phyloP scores from a whole-genome alignment of 2,888 invertebrate genomes.

The Ametastegia equiseti region DNA sequence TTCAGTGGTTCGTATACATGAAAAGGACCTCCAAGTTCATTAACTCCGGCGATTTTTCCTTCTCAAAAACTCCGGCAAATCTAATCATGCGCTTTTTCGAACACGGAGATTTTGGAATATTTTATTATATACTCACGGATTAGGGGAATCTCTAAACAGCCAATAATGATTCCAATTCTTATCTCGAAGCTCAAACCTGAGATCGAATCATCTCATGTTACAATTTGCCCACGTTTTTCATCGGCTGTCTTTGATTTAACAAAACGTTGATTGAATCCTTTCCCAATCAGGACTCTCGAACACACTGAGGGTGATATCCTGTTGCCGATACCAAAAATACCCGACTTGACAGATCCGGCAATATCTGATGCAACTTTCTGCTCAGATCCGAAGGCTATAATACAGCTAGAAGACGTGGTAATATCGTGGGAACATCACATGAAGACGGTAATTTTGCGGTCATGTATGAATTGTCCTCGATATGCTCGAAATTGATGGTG shows the following conservation, averaged over 20 bases:
- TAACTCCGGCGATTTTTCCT: background rate
- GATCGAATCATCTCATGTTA: background rate
- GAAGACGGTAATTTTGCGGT: constrained; percentile 76
- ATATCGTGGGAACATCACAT: constrained; percentile 84
- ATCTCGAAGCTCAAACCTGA: too few relatives aligned
- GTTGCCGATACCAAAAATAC: constrained; percentile 81
- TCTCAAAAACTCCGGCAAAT: background rate
- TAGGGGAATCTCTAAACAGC: too few relatives aligned
- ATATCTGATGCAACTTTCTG: constrained; percentile 73
- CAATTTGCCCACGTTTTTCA: background rate
- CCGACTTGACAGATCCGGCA: constrained; percentile 76
- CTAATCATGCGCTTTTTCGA: background rate
- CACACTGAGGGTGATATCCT: constrained; percentile 87
- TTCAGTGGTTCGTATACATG: constrained; percentile 66
- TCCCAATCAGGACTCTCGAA: constrained; percentile 81
- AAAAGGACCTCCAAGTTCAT: background rate
- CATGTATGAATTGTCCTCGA: constrained; percentile 11
- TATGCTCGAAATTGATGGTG: background rate
- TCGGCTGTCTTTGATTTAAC: background rate
- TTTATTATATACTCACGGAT: too few relatives aligned
- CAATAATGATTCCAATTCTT: too few relatives aligned
- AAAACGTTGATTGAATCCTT: constrained; percentile 34
- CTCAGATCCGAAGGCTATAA: constrained; percentile 77
- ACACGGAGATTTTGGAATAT: too few relatives aligned
- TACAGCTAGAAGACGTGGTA: constrained; percentile 81